Percentiles rank a stretch among this genome's conserved stretches.
Evolutionary conservation across 1,140 invertebrate genomes (phyloP).

Genomic region (Brachionus manjavacas): DNA sequence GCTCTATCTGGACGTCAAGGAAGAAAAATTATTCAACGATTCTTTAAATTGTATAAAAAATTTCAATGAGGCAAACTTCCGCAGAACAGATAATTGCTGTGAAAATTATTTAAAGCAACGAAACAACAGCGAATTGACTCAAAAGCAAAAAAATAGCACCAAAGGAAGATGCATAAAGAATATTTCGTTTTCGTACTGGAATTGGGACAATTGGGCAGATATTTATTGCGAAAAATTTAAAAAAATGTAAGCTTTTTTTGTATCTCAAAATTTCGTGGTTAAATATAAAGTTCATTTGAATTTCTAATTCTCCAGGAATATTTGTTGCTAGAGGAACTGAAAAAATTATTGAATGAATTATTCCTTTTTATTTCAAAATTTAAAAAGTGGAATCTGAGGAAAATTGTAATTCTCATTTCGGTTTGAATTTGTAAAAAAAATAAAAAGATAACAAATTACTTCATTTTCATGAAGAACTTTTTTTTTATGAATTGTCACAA

Average conservation of each 20-base stretch:
- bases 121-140: not conserved
- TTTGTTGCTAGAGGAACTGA: too few species aligned
- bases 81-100: not conserved
- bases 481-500: too few species aligned
- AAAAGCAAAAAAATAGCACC: not conserved
- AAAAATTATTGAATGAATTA: too few species aligned
- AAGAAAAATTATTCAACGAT: constrained; percentile 28
- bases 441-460: too few species aligned
- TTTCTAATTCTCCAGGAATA: not conserved
- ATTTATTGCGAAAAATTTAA: not conserved
- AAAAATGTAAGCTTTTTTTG: constrained; percentile 25
- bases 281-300: constrained; percentile 45
- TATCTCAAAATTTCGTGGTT: not conserved
- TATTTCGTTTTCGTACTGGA: not conserved
- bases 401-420: too few species aligned
- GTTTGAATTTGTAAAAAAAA: too few species aligned
- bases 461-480: too few species aligned
- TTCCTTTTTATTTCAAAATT: too few species aligned
- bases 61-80: not conserved
- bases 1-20: not conserved
- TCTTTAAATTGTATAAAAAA: not conserved
- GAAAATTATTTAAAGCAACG: too few species aligned
- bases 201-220: not conserved
- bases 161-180: not conserved
- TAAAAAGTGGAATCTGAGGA: too few species aligned